Evolutionary conservation across 2,797 vertebrate species (phyloP), one percentile per base, ranked within the genome.

Genomic region (Halcyon badia): DNA sequence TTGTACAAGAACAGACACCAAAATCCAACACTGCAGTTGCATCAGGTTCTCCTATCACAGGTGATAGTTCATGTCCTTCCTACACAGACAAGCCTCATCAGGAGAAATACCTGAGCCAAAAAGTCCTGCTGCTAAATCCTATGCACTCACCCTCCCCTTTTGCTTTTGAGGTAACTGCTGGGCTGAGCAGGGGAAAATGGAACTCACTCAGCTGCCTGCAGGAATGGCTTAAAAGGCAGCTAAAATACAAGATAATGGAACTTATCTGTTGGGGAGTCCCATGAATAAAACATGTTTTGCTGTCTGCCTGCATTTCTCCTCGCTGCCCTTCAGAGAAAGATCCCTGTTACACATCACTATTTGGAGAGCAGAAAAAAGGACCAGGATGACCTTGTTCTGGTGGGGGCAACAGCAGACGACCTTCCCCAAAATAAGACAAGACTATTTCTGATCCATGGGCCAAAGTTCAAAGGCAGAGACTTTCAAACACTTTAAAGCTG

Each of bases 281-380:
- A 95, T 97, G 91, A 96, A 97, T 97, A 96, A 97, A 95, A 93
- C 76, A 97, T 94, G 30, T 25, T 66, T 70, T 91, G 7, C 62
- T 88, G 46, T 69, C 91, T 84, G 58, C 65, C 30, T 46, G 48
- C 60, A 22, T 92, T 94, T 90, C 58, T 94, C 72, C 72, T 71
- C 54, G 11, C 56, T 87, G 76, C 58, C 84, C 84, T 95, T 92
- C 77, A 28, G 54, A 68, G 72, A 56, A 83, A 91, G 61, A 71
- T 57, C 51, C 16, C 24, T 52, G 33, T 75, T 75, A 11, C 39
- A 54, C 57, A 58, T 61, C 72, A 31, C 3, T 6, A 24, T 71
- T 37, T 87, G 39, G 68, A 96, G 33, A 90, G 68, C 25, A 86
- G 42, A 30, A 51, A 83, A 86, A 94, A 71, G 44, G 75, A 79